A percentile compares a stretch with the other conserved stretches of the same genome.
Conservation (phyloP, 2,797 vertebrate genomes). For the Scarus forsteni region DNA sequence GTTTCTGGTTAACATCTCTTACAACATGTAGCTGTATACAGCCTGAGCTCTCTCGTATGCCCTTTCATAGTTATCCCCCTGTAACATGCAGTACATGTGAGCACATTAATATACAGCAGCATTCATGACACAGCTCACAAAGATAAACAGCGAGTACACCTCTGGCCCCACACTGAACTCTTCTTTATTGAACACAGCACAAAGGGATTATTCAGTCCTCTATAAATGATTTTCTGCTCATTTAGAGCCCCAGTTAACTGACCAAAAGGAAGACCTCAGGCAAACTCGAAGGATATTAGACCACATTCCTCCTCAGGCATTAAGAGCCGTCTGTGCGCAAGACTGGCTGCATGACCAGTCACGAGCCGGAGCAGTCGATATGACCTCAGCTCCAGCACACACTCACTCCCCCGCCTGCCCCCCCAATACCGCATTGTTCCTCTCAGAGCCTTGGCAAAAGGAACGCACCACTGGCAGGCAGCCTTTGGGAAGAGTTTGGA, state of each 20-base stretch:
- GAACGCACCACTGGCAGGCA: conserved; percentile 69
- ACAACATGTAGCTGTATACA: too few relatives aligned
- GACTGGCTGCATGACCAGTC: conserved; percentile 84
- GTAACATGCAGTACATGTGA: too few relatives aligned
- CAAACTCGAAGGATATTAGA: conserved; percentile 53
- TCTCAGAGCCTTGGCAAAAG: conserved; percentile 73
- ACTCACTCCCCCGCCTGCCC: conserved; percentile 17
- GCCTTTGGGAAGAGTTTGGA: conserved; percentile 80
- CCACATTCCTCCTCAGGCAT: conserved; percentile 74
- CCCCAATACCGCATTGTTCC: conserved; percentile 67
- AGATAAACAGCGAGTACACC: too few relatives aligned
- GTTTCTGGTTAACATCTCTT: too few relatives aligned
- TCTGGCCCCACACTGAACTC: not conserved
- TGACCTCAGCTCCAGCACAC: conserved; percentile 73
- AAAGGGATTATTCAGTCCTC: conserved; percentile 36
- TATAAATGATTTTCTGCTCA: conserved; percentile 46
- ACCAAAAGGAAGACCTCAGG: conserved; percentile 65
- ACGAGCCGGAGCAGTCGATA: conserved; percentile 77
- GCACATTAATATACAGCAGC: too few relatives aligned
- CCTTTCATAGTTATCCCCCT: too few relatives aligned
- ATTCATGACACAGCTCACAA: too few relatives aligned
- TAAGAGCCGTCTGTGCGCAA: conserved; percentile 59
- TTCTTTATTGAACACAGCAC: conserved; percentile 6
- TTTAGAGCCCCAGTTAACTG: conserved; percentile 43
- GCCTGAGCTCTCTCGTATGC: too few relatives aligned